Conservation (phyloP, 2,888 invertebrate species). For the Argyra leucocephala region DNA sequence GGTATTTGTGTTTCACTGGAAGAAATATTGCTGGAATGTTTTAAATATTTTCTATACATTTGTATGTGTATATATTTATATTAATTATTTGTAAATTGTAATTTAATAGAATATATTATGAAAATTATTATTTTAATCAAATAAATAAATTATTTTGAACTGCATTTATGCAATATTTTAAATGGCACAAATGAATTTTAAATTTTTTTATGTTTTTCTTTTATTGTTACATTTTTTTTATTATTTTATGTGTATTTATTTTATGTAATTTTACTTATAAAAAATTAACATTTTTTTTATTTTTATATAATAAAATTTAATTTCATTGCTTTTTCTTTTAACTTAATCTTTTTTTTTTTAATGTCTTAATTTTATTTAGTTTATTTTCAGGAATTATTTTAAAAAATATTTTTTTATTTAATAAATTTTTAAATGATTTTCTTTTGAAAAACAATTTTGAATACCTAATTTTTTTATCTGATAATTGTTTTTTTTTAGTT, state of each 20-base stretch:
- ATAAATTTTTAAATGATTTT: too few species aligned
- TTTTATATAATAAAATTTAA: background rate
- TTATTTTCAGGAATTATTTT: too few species aligned
- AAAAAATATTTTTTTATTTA: too few species aligned
- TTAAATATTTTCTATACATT: background rate
- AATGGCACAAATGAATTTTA: conserved; percentile 6
- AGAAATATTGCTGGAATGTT: conserved; percentile 3
- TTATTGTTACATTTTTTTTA: background rate
- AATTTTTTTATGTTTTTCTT: background rate
- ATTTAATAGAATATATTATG: too few species aligned
- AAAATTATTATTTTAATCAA: too few species aligned
- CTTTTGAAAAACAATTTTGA: too few species aligned
- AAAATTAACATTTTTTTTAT: background rate
- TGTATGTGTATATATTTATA: background rate
- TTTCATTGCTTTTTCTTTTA: background rate
- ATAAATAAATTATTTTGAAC: background rate
- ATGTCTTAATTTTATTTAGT: too few species aligned
- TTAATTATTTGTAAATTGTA: too few species aligned
- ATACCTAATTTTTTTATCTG: too few species aligned
- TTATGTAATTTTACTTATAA: background rate
- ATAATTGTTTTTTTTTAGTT: too few species aligned
- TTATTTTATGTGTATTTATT: background rate
- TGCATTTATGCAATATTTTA: background rate
- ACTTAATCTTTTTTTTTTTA: too few species aligned
- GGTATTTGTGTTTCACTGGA: background rate